These are phyloP conservation scores for Coenonympha glycerion DNA, from an alignment of 2,888 invertebrate genomes.

Conservation along the genomic window DNA sequence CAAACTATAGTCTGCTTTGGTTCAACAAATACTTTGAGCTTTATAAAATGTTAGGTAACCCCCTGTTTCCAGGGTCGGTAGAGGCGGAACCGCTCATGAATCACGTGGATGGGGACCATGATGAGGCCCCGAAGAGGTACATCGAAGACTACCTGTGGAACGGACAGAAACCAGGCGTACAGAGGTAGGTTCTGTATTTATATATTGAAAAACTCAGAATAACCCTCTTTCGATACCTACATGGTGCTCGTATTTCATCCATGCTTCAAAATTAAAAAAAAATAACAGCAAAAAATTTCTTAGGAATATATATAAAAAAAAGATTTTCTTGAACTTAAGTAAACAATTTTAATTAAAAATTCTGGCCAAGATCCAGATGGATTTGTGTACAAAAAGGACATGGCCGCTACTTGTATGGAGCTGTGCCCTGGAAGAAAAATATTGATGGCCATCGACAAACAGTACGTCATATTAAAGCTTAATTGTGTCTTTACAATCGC, in stretches of 20 bases:
- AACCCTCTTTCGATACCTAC: background rate
- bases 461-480: too few relatives aligned
- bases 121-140: slow-evolving; percentile 62
- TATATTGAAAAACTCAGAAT: background rate
- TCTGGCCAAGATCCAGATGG: too few relatives aligned
- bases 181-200: slow-evolving; percentile 48
- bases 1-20: background rate
- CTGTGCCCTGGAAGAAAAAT: too few relatives aligned
- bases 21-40: background rate
- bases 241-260: slow-evolving; percentile 15
- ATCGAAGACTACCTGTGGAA: slow-evolving; percentile 72
- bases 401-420: too few relatives aligned
- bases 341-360: too few relatives aligned
- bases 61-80: slow-evolving; percentile 66
- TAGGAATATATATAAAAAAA: too few relatives aligned
- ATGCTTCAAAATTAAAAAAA: background rate
- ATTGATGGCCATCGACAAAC: too few relatives aligned
- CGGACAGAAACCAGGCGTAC: slow-evolving; percentile 68
- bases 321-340: too few relatives aligned
- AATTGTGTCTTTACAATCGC: too few relatives aligned
- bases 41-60: background rate
- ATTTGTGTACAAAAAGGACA: too few relatives aligned
- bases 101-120: slow-evolving; percentile 76
- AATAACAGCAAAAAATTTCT: background rate
- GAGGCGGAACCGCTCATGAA: slow-evolving; percentile 86